Conservation (phyloP, 2,113 vertebrate genomes). For the Halichoerus grypus region DNA sequence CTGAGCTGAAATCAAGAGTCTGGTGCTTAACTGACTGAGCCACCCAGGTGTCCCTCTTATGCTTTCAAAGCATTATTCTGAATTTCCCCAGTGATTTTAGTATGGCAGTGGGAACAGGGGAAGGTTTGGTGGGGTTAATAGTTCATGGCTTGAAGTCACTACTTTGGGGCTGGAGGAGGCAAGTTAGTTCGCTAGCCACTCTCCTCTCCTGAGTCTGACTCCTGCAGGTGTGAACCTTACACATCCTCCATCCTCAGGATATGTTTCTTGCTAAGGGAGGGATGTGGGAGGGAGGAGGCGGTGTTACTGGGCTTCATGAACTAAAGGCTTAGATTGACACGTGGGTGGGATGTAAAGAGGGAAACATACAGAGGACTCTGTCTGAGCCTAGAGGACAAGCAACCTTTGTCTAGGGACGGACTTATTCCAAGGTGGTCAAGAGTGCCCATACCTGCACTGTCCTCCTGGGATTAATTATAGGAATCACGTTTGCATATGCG, state of each 20-base stretch:
- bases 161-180: not conserved
- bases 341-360: not conserved
- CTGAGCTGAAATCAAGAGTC: not conserved
- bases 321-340: not conserved
- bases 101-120: accelerated
- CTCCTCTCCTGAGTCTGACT: not conserved
- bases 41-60: not conserved
- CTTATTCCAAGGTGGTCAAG: not conserved
- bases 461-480: not conserved
- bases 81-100: not conserved
- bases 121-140: not conserved
- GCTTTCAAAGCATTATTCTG: not conserved
- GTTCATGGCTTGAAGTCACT: not conserved
- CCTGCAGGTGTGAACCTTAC: accelerated
- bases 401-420: not conserved
- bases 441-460: not conserved
- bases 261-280: not conserved
- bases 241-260: accelerated
- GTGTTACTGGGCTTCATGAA: too few species aligned
- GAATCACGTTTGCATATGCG: not conserved
- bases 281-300: too few species aligned
- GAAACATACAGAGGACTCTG: accelerated
- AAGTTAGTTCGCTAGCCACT: not conserved
- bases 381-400: not conserved
- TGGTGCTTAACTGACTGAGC: not conserved